Evolutionary conservation across 2,888 invertebrate species (phyloP), one percentile per base, ranked within the genome.

Genomic region (Ormyrus labotus): DNA sequence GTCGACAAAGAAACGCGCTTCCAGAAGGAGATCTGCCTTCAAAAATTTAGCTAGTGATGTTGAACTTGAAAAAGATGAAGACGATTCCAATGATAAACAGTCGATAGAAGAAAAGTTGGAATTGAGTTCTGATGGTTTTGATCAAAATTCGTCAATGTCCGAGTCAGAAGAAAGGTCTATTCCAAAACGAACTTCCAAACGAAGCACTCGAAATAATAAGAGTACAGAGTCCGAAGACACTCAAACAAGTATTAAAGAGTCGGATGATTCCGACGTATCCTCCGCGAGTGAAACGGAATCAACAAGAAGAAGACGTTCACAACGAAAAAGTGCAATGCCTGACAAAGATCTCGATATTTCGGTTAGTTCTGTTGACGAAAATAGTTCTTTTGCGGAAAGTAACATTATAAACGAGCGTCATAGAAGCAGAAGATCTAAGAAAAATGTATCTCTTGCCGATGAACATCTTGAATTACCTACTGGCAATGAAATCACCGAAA

Each of bases 1-100:
- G 50, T 82, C 79, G 7, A 81, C 83, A 5, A 87, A 85, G 63
- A 88, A 86, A 75, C 82, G 87, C 6, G 78, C 58, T 0, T 79
- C 84, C 0, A 88, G 84, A 63, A 85, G 84, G 50, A 86, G 84
- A 69, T 85, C 84, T 0, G 65, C 82, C 8, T 47, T 74, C 0
- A 85, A 85, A 11, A 53, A 10, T 9, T n/a, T 0, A 50, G 9
- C 19, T 6, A 67, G 58, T 61, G 53, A 80, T 70, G 61, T 57
- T 10, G 69, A 64, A 68, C 34, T 48, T 1, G 73, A 82, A 64
- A 78, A 61, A 57, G 57, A 64, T 0, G 80, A 76, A 19, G 67
- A 70, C 8, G 74, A 73, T 5, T 5, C 10, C n/a, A 57, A 34
- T 5, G 63, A 70, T n/a, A 77, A 77, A 67, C 51, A 34, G 48